Evolutionary conservation across 2,113 vertebrate genomes (phyloP).

Genomic region (Neoarius graeffei): DNA sequence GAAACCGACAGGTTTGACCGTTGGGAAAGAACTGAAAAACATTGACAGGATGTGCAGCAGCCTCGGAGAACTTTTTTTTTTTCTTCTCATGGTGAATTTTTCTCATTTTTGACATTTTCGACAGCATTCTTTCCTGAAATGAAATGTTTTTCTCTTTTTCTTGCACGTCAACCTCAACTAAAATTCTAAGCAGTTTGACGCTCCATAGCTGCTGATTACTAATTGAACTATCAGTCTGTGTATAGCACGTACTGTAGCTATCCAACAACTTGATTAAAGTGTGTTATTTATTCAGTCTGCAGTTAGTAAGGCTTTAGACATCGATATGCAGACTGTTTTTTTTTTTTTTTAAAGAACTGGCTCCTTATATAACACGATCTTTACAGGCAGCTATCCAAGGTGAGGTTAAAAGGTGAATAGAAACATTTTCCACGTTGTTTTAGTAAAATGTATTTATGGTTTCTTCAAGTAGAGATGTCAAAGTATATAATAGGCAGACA

Average conservation of each 20-base stretch:
- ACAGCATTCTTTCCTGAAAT: background rate
- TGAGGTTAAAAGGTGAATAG: background rate
- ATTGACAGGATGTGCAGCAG: background rate
- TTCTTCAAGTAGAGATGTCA: background rate
- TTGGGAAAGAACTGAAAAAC: background rate
- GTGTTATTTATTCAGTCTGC: background rate
- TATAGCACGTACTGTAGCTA: background rate
- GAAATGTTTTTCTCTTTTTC: background rate
- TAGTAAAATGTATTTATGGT: background rate
- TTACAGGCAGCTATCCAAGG: slow-evolving; percentile 1
- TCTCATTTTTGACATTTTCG: background rate
- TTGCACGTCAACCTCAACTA: background rate
- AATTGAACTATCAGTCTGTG: background rate
- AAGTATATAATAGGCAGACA: background rate
- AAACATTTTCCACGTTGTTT: background rate
- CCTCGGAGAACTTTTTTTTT: background rate
- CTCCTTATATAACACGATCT: background rate
- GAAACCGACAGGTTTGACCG: background rate
- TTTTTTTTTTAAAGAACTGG: background rate
- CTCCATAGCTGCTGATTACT: background rate
- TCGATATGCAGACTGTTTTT: background rate
- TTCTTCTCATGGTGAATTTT: background rate
- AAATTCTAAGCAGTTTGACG: background rate
- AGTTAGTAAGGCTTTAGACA: background rate
- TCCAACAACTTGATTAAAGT: background rate